Evolutionary conservation across 2,888 invertebrate genomes (phyloP).

Genomic region (Leptogaster cylindrica): DNA sequence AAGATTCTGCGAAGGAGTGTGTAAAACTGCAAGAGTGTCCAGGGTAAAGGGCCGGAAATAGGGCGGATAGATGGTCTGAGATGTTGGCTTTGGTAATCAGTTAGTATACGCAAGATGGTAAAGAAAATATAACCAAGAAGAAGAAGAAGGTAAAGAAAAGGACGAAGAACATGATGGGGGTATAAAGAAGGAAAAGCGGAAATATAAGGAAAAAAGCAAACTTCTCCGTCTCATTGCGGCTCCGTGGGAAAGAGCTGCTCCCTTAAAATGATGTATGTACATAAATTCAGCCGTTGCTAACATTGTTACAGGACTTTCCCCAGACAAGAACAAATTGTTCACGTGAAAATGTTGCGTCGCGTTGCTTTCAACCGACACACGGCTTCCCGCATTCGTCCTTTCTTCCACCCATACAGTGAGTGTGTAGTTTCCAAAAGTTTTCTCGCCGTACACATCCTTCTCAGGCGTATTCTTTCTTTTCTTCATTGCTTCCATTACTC

Average conservation of each 20-base stretch:
- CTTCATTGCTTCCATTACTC: not conserved
- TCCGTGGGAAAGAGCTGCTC: too few species aligned
- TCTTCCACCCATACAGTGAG: not conserved
- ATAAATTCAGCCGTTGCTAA: not conserved
- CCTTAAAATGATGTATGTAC: too few species aligned
- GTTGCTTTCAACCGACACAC: too few species aligned
- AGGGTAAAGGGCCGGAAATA: too few species aligned
- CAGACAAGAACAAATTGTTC: not conserved
- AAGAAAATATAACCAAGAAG: not conserved
- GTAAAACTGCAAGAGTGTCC: too few species aligned
- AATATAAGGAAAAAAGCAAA: not conserved
- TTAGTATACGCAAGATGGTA: not conserved
- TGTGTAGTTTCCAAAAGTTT: conserved; percentile 1
- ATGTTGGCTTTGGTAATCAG: not conserved
- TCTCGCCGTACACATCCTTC: conserved; percentile 3
- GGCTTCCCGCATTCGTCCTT: too few species aligned
- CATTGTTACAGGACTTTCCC: conserved; percentile 10
- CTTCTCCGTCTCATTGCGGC: not conserved
- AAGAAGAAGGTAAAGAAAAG: not conserved
- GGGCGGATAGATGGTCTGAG: not conserved
- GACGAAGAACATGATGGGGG: not conserved
- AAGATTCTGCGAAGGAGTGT: too few species aligned
- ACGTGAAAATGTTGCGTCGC: not conserved
- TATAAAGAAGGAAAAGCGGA: not conserved
- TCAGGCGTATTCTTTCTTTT: not conserved